Evolutionary conservation across 53 echinoderm and acorn worm genomes (phyloP).

Genomic region (Crossaster papposus): DNA sequence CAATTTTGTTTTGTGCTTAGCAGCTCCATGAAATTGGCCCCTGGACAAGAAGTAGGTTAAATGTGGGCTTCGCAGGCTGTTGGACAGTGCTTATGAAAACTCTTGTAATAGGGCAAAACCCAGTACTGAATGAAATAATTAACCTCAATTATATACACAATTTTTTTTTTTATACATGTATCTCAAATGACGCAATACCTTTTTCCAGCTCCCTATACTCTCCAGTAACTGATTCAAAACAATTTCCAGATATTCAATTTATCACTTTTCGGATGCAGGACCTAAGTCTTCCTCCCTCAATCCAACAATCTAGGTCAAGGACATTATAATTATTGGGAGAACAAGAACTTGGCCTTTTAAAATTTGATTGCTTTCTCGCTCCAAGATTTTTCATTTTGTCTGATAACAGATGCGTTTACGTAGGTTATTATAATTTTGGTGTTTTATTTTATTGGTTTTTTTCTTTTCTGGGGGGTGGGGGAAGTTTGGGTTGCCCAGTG

Average conservation of each 20-base stretch:
- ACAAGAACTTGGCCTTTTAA: constrained; percentile 35
- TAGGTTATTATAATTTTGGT: too few relatives aligned
- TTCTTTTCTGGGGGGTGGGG: neutral
- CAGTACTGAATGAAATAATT: too few relatives aligned
- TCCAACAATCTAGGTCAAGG: neutral
- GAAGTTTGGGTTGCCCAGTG: too few relatives aligned
- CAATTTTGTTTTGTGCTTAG: too few relatives aligned
- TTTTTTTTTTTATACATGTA: too few relatives aligned
- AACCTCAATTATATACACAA: too few relatives aligned
- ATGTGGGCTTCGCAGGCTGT: too few relatives aligned
- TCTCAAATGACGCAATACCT: neutral
- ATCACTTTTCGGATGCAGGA: neutral
- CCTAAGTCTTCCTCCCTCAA: neutral
- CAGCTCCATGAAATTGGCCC: too few relatives aligned
- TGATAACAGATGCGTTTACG: neutral
- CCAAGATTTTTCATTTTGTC: neutral
- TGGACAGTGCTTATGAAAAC: too few relatives aligned
- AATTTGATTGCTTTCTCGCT: constrained; percentile 37
- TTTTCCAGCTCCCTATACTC: neutral
- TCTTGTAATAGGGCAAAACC: too few relatives aligned
- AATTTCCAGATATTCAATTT: neutral
- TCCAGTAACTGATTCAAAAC: neutral
- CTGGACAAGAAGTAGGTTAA: too few relatives aligned
- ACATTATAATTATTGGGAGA: constrained; percentile 11
- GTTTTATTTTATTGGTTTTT: too few relatives aligned